Conservation (phyloP, 2,888 invertebrate genomes). For the Notodonta ziczac region DNA sequence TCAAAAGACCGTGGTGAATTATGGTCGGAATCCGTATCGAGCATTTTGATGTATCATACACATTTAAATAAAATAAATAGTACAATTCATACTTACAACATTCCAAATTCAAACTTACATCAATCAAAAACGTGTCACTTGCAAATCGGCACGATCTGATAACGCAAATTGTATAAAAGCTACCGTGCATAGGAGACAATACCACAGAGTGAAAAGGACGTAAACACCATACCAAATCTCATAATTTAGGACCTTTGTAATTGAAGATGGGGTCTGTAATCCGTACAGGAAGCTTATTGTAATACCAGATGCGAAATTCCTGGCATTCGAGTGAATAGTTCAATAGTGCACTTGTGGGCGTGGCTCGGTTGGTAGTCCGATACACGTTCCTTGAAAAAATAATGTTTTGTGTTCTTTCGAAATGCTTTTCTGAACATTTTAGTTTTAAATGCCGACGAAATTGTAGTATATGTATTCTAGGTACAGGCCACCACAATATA, state of each 20-base stretch:
- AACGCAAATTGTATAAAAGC: constrained; percentile 63
- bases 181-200: constrained; percentile 65
- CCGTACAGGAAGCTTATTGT: constrained; percentile 82
- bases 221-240: not conserved
- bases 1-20: too few relatives aligned
- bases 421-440: constrained; percentile 24
- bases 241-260: not conserved
- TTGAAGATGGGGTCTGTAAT: constrained; percentile 67
- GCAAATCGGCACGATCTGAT: constrained; percentile 59
- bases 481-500: not conserved
- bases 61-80: constrained; percentile 10
- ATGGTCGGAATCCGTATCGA: too few relatives aligned
- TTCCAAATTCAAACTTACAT: constrained; percentile 39
- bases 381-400: constrained; percentile 48
- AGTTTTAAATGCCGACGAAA: constrained; percentile 4
- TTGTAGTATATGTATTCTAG: not conserved
- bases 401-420: constrained; percentile 21
- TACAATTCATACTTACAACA: constrained; percentile 34
- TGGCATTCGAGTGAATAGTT: constrained; percentile 51
- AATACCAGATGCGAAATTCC: constrained; percentile 82
- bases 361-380: constrained; percentile 65
- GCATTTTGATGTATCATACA: too few relatives aligned
- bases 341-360: constrained; percentile 73
- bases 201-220: not conserved
- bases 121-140: constrained; percentile 49